phyloP scores from a whole-genome alignment of 2,797 vertebrate genomes.

The Melanotaenia nigrans region DNA sequence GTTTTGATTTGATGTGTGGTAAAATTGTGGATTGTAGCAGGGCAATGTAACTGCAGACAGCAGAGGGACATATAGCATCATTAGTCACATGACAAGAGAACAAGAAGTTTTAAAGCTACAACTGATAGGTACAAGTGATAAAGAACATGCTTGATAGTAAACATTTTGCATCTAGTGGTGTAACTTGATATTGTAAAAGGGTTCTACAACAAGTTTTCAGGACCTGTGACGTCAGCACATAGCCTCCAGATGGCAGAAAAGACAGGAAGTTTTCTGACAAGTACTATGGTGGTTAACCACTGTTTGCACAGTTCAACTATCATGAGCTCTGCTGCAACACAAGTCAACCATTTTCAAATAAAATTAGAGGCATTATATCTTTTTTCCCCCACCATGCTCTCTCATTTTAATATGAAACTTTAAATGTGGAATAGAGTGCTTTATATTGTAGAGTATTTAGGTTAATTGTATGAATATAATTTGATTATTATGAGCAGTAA shows the following conservation, averaged over 20 bases:
- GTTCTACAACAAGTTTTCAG: neutral
- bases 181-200: neutral
- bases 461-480: neutral
- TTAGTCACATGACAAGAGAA: slow-evolving; percentile 1
- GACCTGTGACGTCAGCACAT: neutral
- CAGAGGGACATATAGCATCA: neutral
- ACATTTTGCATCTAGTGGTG: neutral
- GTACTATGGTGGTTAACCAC: neutral
- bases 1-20: slow-evolving; percentile 39
- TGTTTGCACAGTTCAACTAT: neutral
- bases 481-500: neutral
- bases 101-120: neutral
- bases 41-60: slow-evolving; percentile 56
- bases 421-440: no score
- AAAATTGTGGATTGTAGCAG: slow-evolving; percentile 37
- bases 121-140: neutral
- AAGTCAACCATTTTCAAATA: neutral
- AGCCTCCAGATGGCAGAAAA: neutral
- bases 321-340: neutral
- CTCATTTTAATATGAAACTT: no score
- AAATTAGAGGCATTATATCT: neutral
- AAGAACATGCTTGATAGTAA: neutral
- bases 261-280: neutral
- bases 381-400: no score
- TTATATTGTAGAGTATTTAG: no score